A percentile compares a stretch with the other conserved stretches of the same genome.
These are phyloP conservation scores for Sternarchorhynchus goeldii DNA, from an alignment of 2,797 vertebrate genomes.

Conservation along the genomic window DNA sequence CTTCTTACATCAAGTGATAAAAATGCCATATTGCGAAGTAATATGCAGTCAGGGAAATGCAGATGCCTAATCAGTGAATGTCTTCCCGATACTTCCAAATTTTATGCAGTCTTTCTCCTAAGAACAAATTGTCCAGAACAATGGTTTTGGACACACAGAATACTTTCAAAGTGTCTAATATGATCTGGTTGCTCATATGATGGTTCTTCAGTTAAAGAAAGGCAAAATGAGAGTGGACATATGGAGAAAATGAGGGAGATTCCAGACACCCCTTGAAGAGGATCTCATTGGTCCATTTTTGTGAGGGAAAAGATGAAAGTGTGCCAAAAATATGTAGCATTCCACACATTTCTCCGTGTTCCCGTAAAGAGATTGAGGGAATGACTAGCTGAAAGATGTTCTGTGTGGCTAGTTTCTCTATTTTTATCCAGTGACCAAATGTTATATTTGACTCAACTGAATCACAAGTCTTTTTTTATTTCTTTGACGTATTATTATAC, in stretches of 20 bases:
- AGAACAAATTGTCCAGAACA: background rate
- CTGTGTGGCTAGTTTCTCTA: conserved; percentile 24
- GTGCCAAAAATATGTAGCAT: conserved; percentile 43
- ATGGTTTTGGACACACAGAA: background rate
- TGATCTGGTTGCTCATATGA: background rate
- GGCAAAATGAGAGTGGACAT: background rate
- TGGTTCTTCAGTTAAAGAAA: background rate
- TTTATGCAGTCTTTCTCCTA: background rate
- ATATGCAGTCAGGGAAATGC: conserved; percentile 44
- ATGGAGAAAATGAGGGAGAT: conserved; percentile 53
- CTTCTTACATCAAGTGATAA: conserved; percentile 26
- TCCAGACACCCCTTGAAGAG: conserved; percentile 62
- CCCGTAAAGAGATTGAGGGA: conserved; percentile 43
- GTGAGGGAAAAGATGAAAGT: conserved; percentile 38
- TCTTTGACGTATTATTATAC: background rate
- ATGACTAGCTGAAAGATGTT: conserved; percentile 20
- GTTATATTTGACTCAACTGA: conserved; percentile 10
- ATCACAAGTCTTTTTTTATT: background rate
- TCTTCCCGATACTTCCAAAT: conserved; percentile 46
- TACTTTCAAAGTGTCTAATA: no score
- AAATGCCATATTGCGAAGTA: background rate
- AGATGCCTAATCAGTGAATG: conserved; percentile 55
- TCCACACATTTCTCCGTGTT: conserved; percentile 45
- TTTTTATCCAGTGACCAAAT: conserved; percentile 12
- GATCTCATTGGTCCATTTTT: conserved; percentile 48